Base-by-base conservation (phyloP, 2,888 invertebrate genomes). In the Lysandra coridon region DNA sequence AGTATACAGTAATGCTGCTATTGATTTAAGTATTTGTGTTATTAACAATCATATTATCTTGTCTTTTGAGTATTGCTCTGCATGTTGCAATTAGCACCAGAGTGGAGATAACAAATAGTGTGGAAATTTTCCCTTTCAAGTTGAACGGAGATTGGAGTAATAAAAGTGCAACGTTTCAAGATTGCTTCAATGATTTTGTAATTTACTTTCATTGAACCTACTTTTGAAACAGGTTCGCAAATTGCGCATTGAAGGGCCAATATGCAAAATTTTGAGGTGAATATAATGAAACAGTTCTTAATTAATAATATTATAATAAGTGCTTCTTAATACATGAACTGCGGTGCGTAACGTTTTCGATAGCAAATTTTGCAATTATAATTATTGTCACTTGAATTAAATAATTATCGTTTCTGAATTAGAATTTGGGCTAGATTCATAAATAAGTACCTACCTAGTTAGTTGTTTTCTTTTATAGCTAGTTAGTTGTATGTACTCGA, bases 61-160 rank as follows among this genome's bases (percentile, higher is more conserved):
- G 53, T 57, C 17, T 4, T 4, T 33, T 69, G 69, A 10, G 17
- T 23, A 69, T 33, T 69, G 69, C 69, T 69, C 17, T 69, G 37
- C 33, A 7, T 33, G 5, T 37, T 69, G 33, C 33, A 37, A 69
- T 33, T 33, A 69, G 14, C 3, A 37, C 69, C 6, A 40, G 69
- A 69, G 69, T 14, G 17, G 33, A 69, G 69, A 69, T 69, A 33
- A 69, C 14, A 37, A 37, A 69, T 33, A 69, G 17, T 69, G 69
- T 33, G 69, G 69, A 37, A 69, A 69, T 37, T 69, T 69, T 69
- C 33, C 69, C 69, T 33, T 69, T 69, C 69, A 73, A 30, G 57
- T 5, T 37, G 37, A 14, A 33, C 37, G 4, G 33, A 69, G 69
- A 69, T 69, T 37, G 69, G 30, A 69, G 69, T 37, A 69, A 69